Evolutionary conservation across 2,888 invertebrate genomes (phyloP), one percentile per base, ranked within the genome.

Genomic region (Brachypterus glaber): DNA sequence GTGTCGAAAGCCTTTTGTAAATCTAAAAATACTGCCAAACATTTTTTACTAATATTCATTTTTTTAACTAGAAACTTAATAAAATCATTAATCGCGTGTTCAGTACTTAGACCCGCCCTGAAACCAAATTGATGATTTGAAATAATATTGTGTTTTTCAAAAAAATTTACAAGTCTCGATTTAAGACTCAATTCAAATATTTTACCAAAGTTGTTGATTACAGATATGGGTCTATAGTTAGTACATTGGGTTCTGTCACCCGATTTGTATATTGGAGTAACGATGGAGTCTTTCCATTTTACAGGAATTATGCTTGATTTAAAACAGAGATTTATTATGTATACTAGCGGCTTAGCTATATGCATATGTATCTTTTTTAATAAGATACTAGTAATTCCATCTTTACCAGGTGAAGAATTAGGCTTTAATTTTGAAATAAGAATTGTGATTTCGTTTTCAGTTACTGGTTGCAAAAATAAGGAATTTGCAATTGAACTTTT

Each of bases 361-460:
- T 33, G 14, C 3, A 30, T 24, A n/a, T 29, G 17, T 9, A 29
- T 33, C 2, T 25, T n/a, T 29, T 34, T 26, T 4, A 39, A 12
- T 27, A 15, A 29, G 17, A 27, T 24, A 3, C 33, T n/a, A 7
- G 21, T 34, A 1, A 39, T 11, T 11, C 21, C 18, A 21, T 39
- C 34, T 17, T 24, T n/a, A 17, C 38, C 38, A 9, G 33, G 29
- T 33, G 29, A 33, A 18, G 25, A 29, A n/a, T 37, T 38, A 8
- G 17, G 26, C 30, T 39, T 39, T 4, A 39, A 24, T 14, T 9
- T 7, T 12, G 13, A 12, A 3, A 31, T 35, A 15, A 18, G 3
- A n/a, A 5, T 5, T 15, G 12, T 2, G 3, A 53, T 27, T 59
- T 57, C 1, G 58, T 53, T 11, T 30, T 24, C 26, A 26, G 14